These are phyloP conservation scores for Drosophila bipectinata DNA, from an alignment of 1,140 invertebrate species.

Conservation along the genomic window DNA sequence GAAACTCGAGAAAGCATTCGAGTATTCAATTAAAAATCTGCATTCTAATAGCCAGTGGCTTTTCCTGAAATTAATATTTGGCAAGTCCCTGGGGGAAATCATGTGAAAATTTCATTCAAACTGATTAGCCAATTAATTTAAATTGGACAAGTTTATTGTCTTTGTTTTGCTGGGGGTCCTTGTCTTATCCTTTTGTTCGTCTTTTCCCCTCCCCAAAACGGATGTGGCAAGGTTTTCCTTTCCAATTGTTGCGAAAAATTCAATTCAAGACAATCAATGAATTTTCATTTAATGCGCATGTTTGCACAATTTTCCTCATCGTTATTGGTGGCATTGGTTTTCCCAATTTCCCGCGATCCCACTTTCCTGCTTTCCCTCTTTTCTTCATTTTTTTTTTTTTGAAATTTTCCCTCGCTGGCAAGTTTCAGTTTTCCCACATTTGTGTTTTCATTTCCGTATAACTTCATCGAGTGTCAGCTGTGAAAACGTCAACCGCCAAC, in stretches of 20 bases:
- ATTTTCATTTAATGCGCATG: constrained; percentile 72
- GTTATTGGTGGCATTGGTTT: constrained; percentile 37
- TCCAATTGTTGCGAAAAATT: constrained; percentile 42
- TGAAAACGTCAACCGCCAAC: constrained; percentile 36
- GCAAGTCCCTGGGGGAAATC: not conserved
- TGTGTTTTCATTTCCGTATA: constrained; percentile 65
- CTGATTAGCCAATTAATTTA: constrained; percentile 53
- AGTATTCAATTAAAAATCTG: not conserved
- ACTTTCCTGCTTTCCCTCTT: constrained; percentile 20
- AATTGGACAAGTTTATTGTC: constrained; percentile 37
- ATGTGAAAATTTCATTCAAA: not conserved
- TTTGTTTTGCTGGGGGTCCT: not conserved
- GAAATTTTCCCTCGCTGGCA: constrained; percentile 24
- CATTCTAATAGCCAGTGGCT: not conserved
- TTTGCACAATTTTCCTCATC: constrained; percentile 61
- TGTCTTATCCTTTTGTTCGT: not conserved
- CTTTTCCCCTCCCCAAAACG: not conserved
- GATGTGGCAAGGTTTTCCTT: too few relatives aligned
- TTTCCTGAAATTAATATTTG: not conserved
- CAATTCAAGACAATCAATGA: constrained; percentile 75
- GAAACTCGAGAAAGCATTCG: not conserved
- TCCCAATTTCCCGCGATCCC: not conserved
- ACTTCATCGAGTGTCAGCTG: constrained; percentile 73
- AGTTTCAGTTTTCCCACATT: constrained; percentile 30
- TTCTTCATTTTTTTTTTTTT: constrained; percentile 13